Evolutionary conservation across 2,888 invertebrate genomes (phyloP), one percentile per base, ranked within the genome.

Genomic region (Himalopsyche anomala): DNA sequence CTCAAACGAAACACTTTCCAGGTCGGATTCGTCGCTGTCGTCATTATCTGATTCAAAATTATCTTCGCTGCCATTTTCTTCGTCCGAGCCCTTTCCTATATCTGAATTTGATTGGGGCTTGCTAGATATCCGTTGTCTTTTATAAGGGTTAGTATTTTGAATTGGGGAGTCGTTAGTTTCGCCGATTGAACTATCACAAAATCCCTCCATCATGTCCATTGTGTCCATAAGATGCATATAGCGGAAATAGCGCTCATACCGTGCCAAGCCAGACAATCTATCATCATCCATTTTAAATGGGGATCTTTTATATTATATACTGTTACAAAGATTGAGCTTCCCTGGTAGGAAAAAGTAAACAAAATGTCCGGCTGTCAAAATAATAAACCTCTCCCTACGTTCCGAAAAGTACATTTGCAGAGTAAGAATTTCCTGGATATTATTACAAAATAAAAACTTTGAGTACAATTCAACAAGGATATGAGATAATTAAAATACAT

Each of bases 201-300:
- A 42, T 80, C 84, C 85, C 69, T 88, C 88, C 85, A 88, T 81
- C 83, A 82, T 86, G 69, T 88, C 88, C 88, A 88, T 86, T 69
- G 40, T 56, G 82, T 88, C 88, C 82, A 88, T 88, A 12, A 85
- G 45, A n/a, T 87, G 85, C 84, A 88, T 87, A 38, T 88, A 88
- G 11, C 86, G 84, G 4, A 87, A 83, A 83, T 87, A 87, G 56
- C 56, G 62, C 55, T 86, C 87, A 51, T 86, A 87, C 51, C 85
- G 79, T 38, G 79, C 86, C 28, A 87, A 83, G 9, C 55, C 81
- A 19, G 84, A 83, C 11, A 82, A 80, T n/a, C 83, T 62, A 15
- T 81, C 81, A 62, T 62, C 62, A 19, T 62, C 19, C 62, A 62
- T 62, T 19, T 42, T 80, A 17, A 80, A 80, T 80, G 42, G 42